phyloP scores from a whole-genome alignment of 2,888 invertebrate genomes.

The Lasioglossum villosulum region DNA sequence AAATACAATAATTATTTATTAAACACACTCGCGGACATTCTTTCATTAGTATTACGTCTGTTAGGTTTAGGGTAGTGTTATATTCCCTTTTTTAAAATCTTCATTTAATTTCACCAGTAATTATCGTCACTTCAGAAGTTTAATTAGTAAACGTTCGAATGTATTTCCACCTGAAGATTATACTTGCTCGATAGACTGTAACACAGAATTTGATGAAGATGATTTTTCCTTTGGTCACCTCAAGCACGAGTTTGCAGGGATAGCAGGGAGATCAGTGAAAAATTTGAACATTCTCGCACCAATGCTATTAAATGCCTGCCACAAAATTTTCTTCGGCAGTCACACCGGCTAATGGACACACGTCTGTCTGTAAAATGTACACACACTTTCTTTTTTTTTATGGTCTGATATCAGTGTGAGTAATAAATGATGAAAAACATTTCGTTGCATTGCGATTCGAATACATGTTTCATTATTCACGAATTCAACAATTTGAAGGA shows the following conservation, averaged over 20 bases:
- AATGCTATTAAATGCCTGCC: background rate
- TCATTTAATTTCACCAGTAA: background rate
- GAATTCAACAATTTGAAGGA: background rate
- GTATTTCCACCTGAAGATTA: background rate
- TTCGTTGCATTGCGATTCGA: background rate
- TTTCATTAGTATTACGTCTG: background rate
- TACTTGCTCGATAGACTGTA: background rate
- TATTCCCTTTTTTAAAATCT: background rate
- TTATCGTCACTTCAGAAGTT: background rate
- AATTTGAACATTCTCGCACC: background rate
- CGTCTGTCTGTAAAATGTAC: conserved; percentile 27
- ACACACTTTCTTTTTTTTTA: conserved; percentile 37
- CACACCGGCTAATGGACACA: conserved; percentile 19
- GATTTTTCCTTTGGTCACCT: background rate
- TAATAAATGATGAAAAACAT: conserved; percentile 38
- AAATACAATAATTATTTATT: background rate
- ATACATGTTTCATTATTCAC: background rate
- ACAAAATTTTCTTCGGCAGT: background rate
- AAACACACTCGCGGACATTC: background rate
- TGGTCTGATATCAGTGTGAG: conserved; percentile 18
- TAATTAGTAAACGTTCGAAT: background rate
- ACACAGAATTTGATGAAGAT: background rate
- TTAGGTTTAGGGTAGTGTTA: background rate
- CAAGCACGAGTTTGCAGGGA: background rate
- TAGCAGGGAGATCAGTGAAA: background rate